A percentile compares a stretch with the other conserved stretches of the same genome.
These are phyloP conservation scores for Gisinianus flammeolus DNA, from an alignment of 2,888 invertebrate genomes.

Conservation along the genomic window DNA sequence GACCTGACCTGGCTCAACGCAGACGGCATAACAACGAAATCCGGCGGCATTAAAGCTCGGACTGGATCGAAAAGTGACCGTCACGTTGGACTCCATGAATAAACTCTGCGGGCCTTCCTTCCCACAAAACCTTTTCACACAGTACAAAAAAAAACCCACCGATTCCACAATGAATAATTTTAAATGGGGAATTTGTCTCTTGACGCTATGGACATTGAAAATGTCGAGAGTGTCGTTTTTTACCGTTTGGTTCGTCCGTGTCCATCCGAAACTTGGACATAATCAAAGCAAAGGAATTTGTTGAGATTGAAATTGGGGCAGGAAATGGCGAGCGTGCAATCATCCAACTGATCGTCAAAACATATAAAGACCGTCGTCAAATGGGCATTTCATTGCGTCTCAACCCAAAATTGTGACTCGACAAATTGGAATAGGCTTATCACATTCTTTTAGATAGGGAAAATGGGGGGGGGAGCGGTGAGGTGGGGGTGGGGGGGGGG, in stretches of 20 bases:
- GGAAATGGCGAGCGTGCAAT: slow-evolving; percentile 29
- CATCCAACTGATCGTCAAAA: slow-evolving; percentile 27
- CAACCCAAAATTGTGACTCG: neutral
- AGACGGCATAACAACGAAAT: slow-evolving; percentile 35
- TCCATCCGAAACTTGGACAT: slow-evolving; percentile 47
- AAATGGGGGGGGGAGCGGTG: neutral
- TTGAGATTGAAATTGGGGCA: slow-evolving; percentile 50
- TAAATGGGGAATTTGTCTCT: too few relatives aligned
- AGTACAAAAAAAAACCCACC: too few relatives aligned
- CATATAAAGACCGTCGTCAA: too few relatives aligned
- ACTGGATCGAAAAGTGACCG: slow-evolving; percentile 21
- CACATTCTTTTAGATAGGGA: neutral
- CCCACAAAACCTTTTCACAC: slow-evolving; percentile 35
- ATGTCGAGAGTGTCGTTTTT: too few relatives aligned
- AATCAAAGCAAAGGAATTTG: slow-evolving; percentile 55
- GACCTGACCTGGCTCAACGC: slow-evolving; percentile 30
- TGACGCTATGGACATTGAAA: too few relatives aligned
- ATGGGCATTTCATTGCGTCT: too few relatives aligned
- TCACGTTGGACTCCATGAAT: slow-evolving; percentile 21
- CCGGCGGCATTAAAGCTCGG: slow-evolving; percentile 32
- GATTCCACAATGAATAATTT: too few relatives aligned
- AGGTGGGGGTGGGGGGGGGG: neutral
- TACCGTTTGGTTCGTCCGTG: slow-evolving; percentile 48
- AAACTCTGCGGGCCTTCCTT: slow-evolving; percentile 35
- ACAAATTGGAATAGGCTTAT: neutral